Evolutionary conservation across 2,113 vertebrate genomes (phyloP), one percentile per base, ranked within the genome.

Genomic region (Acrocephalus arundinaceus): DNA sequence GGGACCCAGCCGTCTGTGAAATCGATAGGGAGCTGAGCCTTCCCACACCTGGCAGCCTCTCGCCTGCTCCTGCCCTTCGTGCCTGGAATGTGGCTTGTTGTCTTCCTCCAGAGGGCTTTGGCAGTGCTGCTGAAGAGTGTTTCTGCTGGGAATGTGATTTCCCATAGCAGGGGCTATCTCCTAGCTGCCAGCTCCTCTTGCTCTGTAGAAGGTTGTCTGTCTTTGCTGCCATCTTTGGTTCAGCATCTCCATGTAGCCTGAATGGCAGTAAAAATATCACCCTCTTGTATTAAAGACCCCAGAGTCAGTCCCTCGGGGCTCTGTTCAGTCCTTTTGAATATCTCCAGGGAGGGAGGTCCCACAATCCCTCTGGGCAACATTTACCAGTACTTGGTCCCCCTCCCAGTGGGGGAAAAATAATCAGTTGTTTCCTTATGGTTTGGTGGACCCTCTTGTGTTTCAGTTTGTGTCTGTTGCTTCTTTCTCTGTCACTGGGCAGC

Each of bases 1-100:
- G 24, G 76, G 76, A 81, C 8, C 13, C 93, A 84, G 72, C 35
- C 1, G 12, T 76, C 87, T 8, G 39, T 94, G 89, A 76, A 87
- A 94, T 80, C 7, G 4, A 66, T 9, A 23, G 81, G 62, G 85
- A 93, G 71, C 82, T 48, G 71, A 83, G 72, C 72, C 65, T 78
- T 77, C 46, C 30, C 35, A 52, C 24, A 5, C 67, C 94, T 88
- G 90, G 82, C 90, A 72, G 62, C 25, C 5, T 21, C 62, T 68
- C 1, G 0, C 84, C 84, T 27, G 14, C 4, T 2, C 70, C 35
- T 33, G 48, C 73, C 48, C 89, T 76, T 35, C 0, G 4, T 74
- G 84, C 63, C 79, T 18, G 49, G 27, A 27, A 45, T 30, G 24
- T 23, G 58, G 31, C 24, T 27, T 23, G 3, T 51, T 12, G 3